Base-by-base conservation (phyloP, 37 sponge, comb jelly and placozoan genomes). In the Ianthella basta region DNA sequence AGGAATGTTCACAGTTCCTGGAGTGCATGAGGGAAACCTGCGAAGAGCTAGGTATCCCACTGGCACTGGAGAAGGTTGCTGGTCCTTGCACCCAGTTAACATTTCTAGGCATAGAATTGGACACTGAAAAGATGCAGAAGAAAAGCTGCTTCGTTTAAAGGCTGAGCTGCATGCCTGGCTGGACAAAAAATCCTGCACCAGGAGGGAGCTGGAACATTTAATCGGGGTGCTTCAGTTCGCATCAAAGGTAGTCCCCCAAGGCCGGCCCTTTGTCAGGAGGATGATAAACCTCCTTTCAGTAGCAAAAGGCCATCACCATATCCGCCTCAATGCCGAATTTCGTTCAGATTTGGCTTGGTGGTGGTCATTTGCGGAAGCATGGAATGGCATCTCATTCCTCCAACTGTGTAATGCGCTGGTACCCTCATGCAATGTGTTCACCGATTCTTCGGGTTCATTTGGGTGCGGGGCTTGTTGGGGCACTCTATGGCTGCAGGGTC, bases 271-370 rank as follows among this genome's bases (percentile, higher is more conserved):
- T 40, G 21, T 72, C 20, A 13, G 73, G 4, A 37, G 73, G 8
- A 12, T 72, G 73, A 37, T 72, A 37, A 19, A 37, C 8, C 41
- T 72, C 20, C 73, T 72, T 4, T 8, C 73, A 21, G 73, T 72
- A 19, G 73, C 73, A 20, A 15, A 30, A 19, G 40, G 40, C 35
- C 41, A 72, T 33, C 73, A 72, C 41, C 14, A 72, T 72, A 8
- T 72, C 12, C 73, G 73, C 12, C 73, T 72, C 14, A 72, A 72
- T 32, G 73, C 39, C 5, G 73, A 13, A 38, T 23, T 30, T 30
- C 41, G 73, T 8, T 72, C 73, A 14, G 73, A 72, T 30, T 10
- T 32, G 12, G 32, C 40, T 33, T 72, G 73, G 73, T 72, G 73
- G 73, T 19, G 13, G 73, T 37, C 73, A 32, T 72, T 34, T 30